Evolutionary conservation across 1,140 invertebrate genomes (phyloP), one percentile per base, ranked within the genome.

Genomic region (Scaptomyza pallida): DNA sequence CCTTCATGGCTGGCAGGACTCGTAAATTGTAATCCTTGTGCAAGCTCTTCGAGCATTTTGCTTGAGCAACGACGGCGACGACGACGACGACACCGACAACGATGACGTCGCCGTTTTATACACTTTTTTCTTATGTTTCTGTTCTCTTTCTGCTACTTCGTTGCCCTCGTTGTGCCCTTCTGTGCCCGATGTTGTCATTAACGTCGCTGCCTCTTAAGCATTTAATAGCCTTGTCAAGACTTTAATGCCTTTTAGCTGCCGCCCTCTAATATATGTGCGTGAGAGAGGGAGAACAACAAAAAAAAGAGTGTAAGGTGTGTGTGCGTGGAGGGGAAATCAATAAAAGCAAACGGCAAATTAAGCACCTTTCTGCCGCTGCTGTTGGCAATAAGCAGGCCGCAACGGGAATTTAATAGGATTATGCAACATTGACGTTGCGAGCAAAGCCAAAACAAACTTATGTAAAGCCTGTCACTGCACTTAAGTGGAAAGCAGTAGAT

Each of bases 151-250:
- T 30, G 6, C 26, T 30, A 23, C 13, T 70, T 55, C n/a, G 41
- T 72, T 40, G 63, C 54, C 57, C 70, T 54, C 55, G 30, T 55
- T 69, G 33, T 70, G 70, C 44, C 77, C 64, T 65, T 54, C 44
- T 35, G 35, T 72, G 73, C 60, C 67, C 61, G 78, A 78, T 88
- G 86, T 86, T 89, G 86, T 89, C 80, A 85, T 89, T 81, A 85
- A 86, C 78, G 81, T 89, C 88, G 86, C 82, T 86, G 86, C 82
- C 81, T 89, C 83, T 88, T 88, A 89, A 89, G 86, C 72, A 86
- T 89, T 89, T 89, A 89, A 89, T 89, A 86, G 86, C 86, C 78
- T 86, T 86, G 86, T 85, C 86, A 89, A 89, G 86, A 81, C 81
- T 89, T 89, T 89, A 89, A 89, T 89, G 70, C 85, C 83, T 80